Evolutionary conservation across 2,113 vertebrate species (phyloP), one percentile per base, ranked within the genome.

Genomic region (Caretta caretta): DNA sequence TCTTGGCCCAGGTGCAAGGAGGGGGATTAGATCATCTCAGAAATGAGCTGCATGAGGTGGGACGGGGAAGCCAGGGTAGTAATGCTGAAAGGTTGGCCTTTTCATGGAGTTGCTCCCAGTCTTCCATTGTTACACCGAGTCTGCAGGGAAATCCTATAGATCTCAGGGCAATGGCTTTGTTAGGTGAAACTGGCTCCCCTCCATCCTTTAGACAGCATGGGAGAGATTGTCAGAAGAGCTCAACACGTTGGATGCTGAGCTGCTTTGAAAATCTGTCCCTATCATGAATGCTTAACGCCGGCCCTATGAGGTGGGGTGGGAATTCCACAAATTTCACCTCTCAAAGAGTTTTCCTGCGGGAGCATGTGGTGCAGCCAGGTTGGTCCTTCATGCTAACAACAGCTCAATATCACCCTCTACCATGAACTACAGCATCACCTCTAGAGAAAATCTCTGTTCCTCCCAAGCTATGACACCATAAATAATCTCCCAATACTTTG

Each of bases 361-460:
- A 29, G 38, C n/a, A 29, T 46, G 25, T 27, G 38, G 14, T 27
- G 38, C 35, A 20, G 6, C 8, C n/a, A 46, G 25, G 42, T 10
- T 24, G 38, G 22, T 10, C 54, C 9, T 12, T 4, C 0, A 7
- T 13, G 69, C 69, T 6, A 29, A 85, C 50, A 51, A 90, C 84
- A 83, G 54, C 25, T 42, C 62, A 0, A 0, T 3, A 16, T 50
- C 78, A 48, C 16, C 38, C 11, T n/a, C 31, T 10, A 13, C 49
- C 49, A 19, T 83, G 80, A 2, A 51, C 22, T 90, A 85, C 89
- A 95, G 96, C 92, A 87, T 85, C 95, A 87, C 90, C 90, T 85
- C 38, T 78, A 80, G 93, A 86, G 92, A 90, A 95, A 94, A 97
- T 80, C 35, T 38, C 69, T 89, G 93, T 90, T 96, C 95, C 31